These are phyloP conservation scores for Cherax quadricarinatus DNA, from an alignment of 1,140 invertebrate genomes.

Conservation along the genomic window DNA sequence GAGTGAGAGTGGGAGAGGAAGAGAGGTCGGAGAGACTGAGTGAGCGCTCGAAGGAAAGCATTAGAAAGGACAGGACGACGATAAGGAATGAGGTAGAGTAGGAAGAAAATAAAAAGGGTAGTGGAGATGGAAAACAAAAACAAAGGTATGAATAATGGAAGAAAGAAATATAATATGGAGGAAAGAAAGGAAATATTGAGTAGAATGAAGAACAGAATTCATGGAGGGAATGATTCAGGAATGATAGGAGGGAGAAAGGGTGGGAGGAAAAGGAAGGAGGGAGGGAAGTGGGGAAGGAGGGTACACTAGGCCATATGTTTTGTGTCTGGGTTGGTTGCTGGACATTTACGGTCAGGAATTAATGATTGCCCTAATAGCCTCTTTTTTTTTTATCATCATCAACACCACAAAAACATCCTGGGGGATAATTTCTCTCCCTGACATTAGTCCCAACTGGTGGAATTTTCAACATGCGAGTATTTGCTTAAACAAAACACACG, in stretches of 20 bases:
- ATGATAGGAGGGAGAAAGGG: background rate
- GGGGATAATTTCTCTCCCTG: too few relatives aligned
- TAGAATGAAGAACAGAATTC: too few relatives aligned
- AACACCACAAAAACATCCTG: too few relatives aligned
- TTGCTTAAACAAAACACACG: too few relatives aligned
- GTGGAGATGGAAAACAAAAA: too few relatives aligned
- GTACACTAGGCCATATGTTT: background rate
- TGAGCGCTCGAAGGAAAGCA: background rate
- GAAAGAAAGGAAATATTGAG: too few relatives aligned
- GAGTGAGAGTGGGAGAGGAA: background rate
- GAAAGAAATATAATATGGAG: too few relatives aligned
- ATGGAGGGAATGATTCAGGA: background rate
- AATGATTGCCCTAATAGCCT: background rate
- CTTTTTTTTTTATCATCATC: too few relatives aligned
- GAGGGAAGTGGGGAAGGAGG: too few relatives aligned
- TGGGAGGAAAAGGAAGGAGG: background rate
- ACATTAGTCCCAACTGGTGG: too few relatives aligned
- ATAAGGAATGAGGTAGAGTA: background rate
- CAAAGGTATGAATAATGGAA: too few relatives aligned
- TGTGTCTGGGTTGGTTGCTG: background rate
- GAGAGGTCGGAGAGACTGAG: background rate
- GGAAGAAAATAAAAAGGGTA: slow-evolving; percentile 9
- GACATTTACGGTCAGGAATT: background rate
- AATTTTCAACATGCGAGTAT: too few relatives aligned
- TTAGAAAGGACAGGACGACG: background rate